Evolutionary conservation across 2,888 invertebrate genomes (phyloP).

Genomic region (Unio delphinus): DNA sequence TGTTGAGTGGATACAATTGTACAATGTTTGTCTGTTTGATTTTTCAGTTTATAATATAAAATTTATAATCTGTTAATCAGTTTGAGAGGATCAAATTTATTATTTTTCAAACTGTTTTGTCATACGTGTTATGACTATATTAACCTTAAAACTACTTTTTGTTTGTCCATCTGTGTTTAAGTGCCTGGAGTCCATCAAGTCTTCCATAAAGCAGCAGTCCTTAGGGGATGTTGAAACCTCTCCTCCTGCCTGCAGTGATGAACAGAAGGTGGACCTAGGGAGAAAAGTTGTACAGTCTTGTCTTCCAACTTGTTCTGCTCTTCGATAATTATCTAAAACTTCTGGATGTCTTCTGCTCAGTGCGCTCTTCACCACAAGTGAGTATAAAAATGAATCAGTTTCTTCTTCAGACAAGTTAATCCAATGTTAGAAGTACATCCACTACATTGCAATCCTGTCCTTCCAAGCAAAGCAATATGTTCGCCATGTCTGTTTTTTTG

Average conservation of each 20-base stretch:
- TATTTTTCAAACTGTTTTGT: too few relatives aligned
- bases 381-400: background rate
- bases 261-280: constrained; percentile 85
- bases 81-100: too few relatives aligned
- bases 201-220: constrained; percentile 83
- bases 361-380: constrained; percentile 56
- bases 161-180: constrained; percentile 20
- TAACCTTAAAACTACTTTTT: too few relatives aligned
- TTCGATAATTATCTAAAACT: constrained; percentile 79
- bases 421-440: too few relatives aligned
- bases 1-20: too few relatives aligned
- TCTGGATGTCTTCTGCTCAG: constrained; percentile 60
- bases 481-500: too few relatives aligned
- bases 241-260: constrained; percentile 74
- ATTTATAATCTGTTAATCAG: too few relatives aligned
- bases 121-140: too few relatives aligned
- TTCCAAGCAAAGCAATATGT: too few relatives aligned
- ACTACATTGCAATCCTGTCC: too few relatives aligned
- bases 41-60: too few relatives aligned
- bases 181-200: constrained; percentile 81
- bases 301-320: constrained; percentile 91
- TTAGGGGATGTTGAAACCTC: constrained; percentile 82
- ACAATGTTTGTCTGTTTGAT: too few relatives aligned
- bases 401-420: background rate
- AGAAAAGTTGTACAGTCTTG: constrained; percentile 89